Conservation (phyloP, 2,888 invertebrate species). For the Petrophora chlorosata region DNA sequence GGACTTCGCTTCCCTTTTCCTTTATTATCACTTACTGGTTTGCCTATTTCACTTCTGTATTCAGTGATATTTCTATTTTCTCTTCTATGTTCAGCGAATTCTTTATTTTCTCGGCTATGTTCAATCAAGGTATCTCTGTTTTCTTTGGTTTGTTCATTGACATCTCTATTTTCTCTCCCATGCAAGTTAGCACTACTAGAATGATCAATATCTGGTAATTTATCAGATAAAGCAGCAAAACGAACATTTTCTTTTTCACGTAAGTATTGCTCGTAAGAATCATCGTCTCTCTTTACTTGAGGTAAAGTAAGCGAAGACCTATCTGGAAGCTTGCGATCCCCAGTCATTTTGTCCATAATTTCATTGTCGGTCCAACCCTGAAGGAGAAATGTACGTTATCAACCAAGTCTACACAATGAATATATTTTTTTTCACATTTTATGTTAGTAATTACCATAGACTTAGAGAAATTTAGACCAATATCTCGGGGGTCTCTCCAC, state of each 20-base stretch:
- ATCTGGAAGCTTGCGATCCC: conserved; percentile 55
- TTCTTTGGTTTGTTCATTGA: too few species aligned
- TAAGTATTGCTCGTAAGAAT: conserved; percentile 44
- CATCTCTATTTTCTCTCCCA: conserved; percentile 17
- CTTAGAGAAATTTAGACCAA: conserved; percentile 89
- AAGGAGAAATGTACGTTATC: conserved; percentile 12
- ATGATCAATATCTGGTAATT: conserved; percentile 65
- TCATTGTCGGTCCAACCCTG: conserved; percentile 79
- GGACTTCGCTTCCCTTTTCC: conserved; percentile 47
- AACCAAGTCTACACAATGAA: too few species aligned
- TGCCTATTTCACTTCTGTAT: conserved; percentile 1
- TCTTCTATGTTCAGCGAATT: conserved; percentile 21
- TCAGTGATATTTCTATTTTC: conserved; percentile 4
- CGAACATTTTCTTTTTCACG: conserved; percentile 54
- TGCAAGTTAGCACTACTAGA: conserved; percentile 41
- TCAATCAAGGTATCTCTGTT: too few species aligned
- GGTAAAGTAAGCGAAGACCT: conserved; percentile 79
- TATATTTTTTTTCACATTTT: too few species aligned
- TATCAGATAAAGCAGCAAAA: conserved; percentile 41
- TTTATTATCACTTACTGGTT: conserved; percentile 15
- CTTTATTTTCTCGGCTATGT: conserved; percentile 22
- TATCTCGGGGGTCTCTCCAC: conserved; percentile 89
- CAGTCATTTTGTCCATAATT: conserved; percentile 65
- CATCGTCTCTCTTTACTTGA: conserved; percentile 77
- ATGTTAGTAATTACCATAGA: conserved; percentile 87